These are phyloP conservation scores for Condylostylus longicornis DNA, from an alignment of 1,140 invertebrate species.

Conservation along the genomic window DNA sequence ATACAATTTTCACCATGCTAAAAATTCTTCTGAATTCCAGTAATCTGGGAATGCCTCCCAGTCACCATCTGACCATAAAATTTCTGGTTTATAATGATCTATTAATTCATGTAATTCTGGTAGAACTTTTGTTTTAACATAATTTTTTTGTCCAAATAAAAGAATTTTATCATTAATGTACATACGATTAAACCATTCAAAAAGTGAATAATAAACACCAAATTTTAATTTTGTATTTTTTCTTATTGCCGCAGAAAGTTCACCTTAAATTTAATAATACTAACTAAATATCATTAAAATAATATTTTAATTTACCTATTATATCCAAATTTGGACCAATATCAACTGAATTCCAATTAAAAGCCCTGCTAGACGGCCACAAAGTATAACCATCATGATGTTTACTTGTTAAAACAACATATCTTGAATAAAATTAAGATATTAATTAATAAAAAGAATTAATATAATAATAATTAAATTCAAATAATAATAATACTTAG, in stretches of 20 bases:
- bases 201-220: constrained; percentile 79
- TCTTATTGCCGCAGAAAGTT: constrained; percentile 55
- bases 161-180: constrained; percentile 58
- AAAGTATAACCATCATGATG: constrained; percentile 87
- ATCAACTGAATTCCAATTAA: constrained; percentile 80
- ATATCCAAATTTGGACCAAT: constrained; percentile 72
- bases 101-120: constrained; percentile 63
- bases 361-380: constrained; percentile 75
- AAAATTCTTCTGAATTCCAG: constrained; percentile 62
- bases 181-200: constrained; percentile 83
- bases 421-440: constrained; percentile 38
- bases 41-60: constrained; percentile 70
- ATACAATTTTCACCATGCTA: constrained; percentile 54
- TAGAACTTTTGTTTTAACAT: constrained; percentile 50
- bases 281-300: neutral
- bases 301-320: constrained; percentile 35
- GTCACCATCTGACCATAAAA: constrained; percentile 90
- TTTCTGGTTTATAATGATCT: constrained; percentile 66
- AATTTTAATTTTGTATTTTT: constrained; percentile 50
- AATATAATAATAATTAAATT: neutral
- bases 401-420: constrained; percentile 82
- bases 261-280: constrained; percentile 23
- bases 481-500: constrained; percentile 47
- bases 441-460: neutral
- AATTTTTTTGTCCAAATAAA: constrained; percentile 49